Evolutionary conservation across 2,888 invertebrate species (phyloP).

Genomic region (Acrobasis suavella): DNA sequence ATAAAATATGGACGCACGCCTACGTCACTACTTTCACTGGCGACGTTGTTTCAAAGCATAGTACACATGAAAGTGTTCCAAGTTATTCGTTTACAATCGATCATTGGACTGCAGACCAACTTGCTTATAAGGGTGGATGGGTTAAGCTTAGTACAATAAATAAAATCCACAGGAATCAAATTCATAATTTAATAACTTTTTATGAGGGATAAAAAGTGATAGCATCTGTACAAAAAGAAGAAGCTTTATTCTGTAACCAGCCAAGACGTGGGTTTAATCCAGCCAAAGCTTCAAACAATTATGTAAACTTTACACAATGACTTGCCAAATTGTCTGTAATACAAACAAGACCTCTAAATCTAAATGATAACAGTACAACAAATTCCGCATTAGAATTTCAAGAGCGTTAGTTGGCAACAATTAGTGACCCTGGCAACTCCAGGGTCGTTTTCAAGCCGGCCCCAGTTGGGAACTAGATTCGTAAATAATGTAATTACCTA

Average conservation of each 20-base stretch:
- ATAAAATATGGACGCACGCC: slow-evolving; percentile 3
- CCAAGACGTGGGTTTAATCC: no score
- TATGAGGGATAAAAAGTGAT: no score
- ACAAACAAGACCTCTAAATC: neutral
- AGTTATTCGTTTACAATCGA: neutral
- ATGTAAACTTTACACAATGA: no score
- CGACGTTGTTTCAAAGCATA: neutral
- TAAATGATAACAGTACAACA: neutral
- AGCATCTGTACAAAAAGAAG: no score
- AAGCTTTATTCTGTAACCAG: no score
- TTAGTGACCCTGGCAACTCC: neutral
- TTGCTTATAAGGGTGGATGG: neutral
- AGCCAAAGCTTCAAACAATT: no score
- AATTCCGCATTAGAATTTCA: neutral
- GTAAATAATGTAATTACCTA: neutral
- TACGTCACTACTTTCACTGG: neutral
- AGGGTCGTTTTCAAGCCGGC: neutral
- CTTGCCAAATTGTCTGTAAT: no score
- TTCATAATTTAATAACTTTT: no score
- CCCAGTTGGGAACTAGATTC: neutral
- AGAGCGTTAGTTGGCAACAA: neutral
- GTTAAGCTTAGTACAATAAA: no score
- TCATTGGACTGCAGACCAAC: neutral
- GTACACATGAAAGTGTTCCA: neutral
- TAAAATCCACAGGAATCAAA: no score